Base-by-base conservation (phyloP, 2,888 invertebrate genomes). In the Linyphia triangularis region DNA sequence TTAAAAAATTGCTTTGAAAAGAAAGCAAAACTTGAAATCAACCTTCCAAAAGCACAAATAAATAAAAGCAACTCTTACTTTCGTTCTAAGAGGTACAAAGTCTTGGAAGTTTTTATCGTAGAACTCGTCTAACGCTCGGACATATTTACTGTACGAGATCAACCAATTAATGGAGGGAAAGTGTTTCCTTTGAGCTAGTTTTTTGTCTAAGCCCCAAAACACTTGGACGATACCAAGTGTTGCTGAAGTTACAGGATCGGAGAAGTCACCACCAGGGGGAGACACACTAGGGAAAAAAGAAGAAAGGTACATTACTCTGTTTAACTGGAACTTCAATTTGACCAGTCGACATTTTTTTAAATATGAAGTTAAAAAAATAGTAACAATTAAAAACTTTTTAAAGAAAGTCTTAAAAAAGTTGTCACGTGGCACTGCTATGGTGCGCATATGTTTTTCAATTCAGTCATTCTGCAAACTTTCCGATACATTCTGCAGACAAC, bases 151-250 rank as follows among this genome's bases (percentile, higher is more conserved):
- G 95, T 97, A 97, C 1, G 98, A 99, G 93, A 99, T 99, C 92
- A 99, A 96, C 99, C 99, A 99, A 94, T 99, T 99, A 94, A 99
- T 98, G 91, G 99, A 98, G 89, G 99, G 99, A 95, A 99, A 99
- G 94, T 99, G 99, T 93, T 99, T 99, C 91, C 99, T 95, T 94
- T 99, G 99, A 0, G 99, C 99, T 89, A 99, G 95, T 93, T 99
- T 99, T 94, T 99, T 99, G 94, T 99, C 99, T 92, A 99, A 94
- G 89, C 99, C 99, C 99, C 99, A 99, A 95, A 99, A 99, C 94
- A 99, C 99, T 91, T 92, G 91, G 22, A 91, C 91, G 93, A 99
- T 99, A 94, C 98, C 97, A 90, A 99, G 95, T 19, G 99, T 99
- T 89, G 99, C 99, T 0, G 99, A 98, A 2, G 99, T 99, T 82